phyloP scores from a whole-genome alignment of 2,888 invertebrate species.

The Chrysomela aeneicollis region DNA sequence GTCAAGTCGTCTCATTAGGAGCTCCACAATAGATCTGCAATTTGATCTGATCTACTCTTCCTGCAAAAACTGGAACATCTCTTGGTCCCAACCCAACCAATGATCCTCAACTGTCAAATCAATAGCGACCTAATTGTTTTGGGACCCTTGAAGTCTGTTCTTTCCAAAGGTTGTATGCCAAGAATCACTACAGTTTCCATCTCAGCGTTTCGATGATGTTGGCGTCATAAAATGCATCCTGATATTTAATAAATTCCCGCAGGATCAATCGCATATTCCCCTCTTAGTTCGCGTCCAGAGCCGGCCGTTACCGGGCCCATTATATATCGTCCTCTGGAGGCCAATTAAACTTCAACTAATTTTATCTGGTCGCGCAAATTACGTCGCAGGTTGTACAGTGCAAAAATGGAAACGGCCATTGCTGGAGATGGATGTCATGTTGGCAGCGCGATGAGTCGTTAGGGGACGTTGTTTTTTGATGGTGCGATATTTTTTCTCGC shows the following conservation, averaged over 20 bases:
- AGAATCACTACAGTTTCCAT: neutral
- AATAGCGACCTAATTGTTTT: too few relatives aligned
- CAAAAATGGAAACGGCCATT: conserved; percentile 37
- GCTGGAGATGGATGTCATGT: conserved; percentile 17
- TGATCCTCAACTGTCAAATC: too few relatives aligned
- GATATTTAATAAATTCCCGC: conserved; percentile 48
- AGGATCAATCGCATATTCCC: conserved; percentile 42
- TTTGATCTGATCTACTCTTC: too few relatives aligned
- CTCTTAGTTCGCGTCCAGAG: conserved; percentile 41
- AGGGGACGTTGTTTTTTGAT: conserved; percentile 14
- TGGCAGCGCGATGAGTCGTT: conserved; percentile 13
- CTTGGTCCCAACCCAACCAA: too few relatives aligned
- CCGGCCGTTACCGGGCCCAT: conserved; percentile 44
- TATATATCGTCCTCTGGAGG: conserved; percentile 48
- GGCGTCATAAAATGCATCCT: conserved; percentile 40
- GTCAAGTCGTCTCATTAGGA: too few relatives aligned
- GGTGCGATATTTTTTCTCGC: neutral
- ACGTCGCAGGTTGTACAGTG: conserved; percentile 38
- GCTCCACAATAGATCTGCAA: too few relatives aligned
- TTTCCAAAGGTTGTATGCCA: too few relatives aligned
- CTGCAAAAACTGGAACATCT: too few relatives aligned
- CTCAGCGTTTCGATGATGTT: conserved; percentile 27
- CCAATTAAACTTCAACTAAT: conserved; percentile 53
- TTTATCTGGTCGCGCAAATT: conserved; percentile 48
- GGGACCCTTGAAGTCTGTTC: too few relatives aligned